Evolutionary conservation across 2,888 invertebrate genomes (phyloP).

Genomic region (Criorhina ranunculi): DNA sequence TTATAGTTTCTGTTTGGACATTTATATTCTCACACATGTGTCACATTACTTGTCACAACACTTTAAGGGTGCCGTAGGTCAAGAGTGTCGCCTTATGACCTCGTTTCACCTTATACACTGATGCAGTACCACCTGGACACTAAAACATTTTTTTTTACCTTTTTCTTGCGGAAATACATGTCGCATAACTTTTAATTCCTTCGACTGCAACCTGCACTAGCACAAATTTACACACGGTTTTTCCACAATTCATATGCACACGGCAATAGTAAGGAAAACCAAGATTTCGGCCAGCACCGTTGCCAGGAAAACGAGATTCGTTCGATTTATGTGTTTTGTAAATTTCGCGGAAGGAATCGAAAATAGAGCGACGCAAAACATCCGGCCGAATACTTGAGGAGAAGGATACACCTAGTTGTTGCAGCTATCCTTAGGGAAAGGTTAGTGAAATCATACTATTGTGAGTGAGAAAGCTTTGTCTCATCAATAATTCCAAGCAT

Average conservation of each 20-base stretch:
- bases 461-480: conserved; percentile 31
- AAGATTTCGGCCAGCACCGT: conserved; percentile 67
- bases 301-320: conserved; percentile 70
- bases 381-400: conserved; percentile 59
- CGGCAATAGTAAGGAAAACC: conserved; percentile 62
- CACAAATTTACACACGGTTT: conserved; percentile 4
- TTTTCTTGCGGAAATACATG: conserved; percentile 75
- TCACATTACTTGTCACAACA: conserved; percentile 31
- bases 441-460: conserved; percentile 64
- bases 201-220: conserved; percentile 16
- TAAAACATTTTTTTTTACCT: conserved; percentile 61
- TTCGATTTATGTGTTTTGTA: conserved; percentile 66
- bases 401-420: conserved; percentile 67
- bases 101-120: conserved; percentile 17
- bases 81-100: conserved; percentile 68
- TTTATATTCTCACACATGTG: conserved; percentile 8
- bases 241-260: conserved; percentile 57
- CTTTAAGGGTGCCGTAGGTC: conserved; percentile 66
- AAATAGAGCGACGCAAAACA: conserved; percentile 72
- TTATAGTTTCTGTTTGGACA: conserved; percentile 2
- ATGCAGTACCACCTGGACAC: neutral
- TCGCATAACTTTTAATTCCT: conserved; percentile 39
- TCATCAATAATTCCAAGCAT: conserved; percentile 20
- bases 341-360: conserved; percentile 70
- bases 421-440: conserved; percentile 67